A percentile compares a stretch with the other conserved stretches of the same genome.
These are phyloP conservation scores for Odontocerum albicorne DNA, from an alignment of 2,888 invertebrate genomes.

Conservation along the genomic window DNA sequence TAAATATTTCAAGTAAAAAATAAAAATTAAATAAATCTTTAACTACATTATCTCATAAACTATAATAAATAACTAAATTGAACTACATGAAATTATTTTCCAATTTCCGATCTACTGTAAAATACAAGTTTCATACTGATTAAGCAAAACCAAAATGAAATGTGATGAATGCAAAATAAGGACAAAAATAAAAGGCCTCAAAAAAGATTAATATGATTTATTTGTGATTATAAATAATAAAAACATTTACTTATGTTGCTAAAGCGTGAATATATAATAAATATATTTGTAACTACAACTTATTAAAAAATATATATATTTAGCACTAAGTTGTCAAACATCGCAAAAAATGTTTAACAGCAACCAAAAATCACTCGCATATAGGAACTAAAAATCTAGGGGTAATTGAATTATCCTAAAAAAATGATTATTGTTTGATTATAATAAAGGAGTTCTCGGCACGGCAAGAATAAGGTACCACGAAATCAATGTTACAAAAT, in stretches of 20 bases:
- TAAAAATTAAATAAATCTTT: too few species aligned
- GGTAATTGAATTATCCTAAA: too few species aligned
- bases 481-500: too few species aligned
- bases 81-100: too few species aligned
- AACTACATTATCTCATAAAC: too few species aligned
- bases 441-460: too few species aligned
- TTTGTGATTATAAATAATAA: slow-evolving; percentile 39
- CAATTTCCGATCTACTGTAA: too few species aligned
- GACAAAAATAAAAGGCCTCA: slow-evolving; percentile 24
- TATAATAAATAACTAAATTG: too few species aligned
- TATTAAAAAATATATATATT: slow-evolving; percentile 15
- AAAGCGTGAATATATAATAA: slow-evolving; percentile 30
- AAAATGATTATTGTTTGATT: too few species aligned
- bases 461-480: too few species aligned
- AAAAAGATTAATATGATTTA: slow-evolving; percentile 38
- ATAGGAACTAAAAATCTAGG: slow-evolving; percentile 24
- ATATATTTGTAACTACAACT: slow-evolving; percentile 20
- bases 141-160: slow-evolving; percentile 38
- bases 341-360: slow-evolving; percentile 13
- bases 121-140: too few species aligned
- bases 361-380: slow-evolving; percentile 26
- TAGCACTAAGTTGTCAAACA: slow-evolving; percentile 14
- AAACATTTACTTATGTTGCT: slow-evolving; percentile 37
- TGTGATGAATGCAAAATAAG: slow-evolving; percentile 40
- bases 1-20: too few species aligned